Base-by-base conservation (phyloP, 2,113 vertebrate species). In the Brachyistius frenatus region DNA sequence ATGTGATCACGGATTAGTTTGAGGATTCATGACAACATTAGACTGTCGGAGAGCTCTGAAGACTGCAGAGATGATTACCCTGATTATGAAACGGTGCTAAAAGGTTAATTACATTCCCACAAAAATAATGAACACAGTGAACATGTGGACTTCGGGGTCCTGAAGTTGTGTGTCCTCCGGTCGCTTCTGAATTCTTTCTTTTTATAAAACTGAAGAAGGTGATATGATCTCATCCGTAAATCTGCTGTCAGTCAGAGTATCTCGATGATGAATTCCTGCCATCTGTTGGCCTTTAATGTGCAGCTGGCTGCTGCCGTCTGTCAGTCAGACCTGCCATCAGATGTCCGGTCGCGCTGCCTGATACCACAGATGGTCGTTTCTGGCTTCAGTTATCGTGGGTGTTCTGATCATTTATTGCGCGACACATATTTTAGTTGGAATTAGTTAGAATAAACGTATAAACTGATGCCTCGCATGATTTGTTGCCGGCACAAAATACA, bases 291-390 rank as follows among this genome's bases (percentile, higher is more conserved):
- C 32, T 61, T 41, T 46, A 50, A 50, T 23, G 60, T 53, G 64
- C 78, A 68, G 64, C 65, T 74, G 70, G 78, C 57, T 41, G 58
- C 52, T 31, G 10, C 46, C 39, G 32, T 36, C 60, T 69, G 57
- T 60, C 58, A 52, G 57, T 74, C 71, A 64, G 33, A 56, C 32
- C 7, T 74, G 60, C 31, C 39, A 47, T 6, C 15, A 35, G 33
- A 33, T 31, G 31, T 57, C 68, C 8, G 23, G 33, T 23, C 31
- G 52, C 23, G 5, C 2, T 1, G 35, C 35, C 46, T 46, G 30
- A 61, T 14, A 39, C 9, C 49, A 37, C 63, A 80, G 37, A 80
- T 62, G 53, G 55, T 13, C 14, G 15, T 67, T 37, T 8, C 37
- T 78, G 58, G 23, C 58, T 30, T 56, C 14, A n/a, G 49, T 63